A percentile compares a stretch with the other conserved stretches of the same genome.
phyloP scores from a whole-genome alignment of 2,888 invertebrate species.

The Aporophyla nigra region DNA sequence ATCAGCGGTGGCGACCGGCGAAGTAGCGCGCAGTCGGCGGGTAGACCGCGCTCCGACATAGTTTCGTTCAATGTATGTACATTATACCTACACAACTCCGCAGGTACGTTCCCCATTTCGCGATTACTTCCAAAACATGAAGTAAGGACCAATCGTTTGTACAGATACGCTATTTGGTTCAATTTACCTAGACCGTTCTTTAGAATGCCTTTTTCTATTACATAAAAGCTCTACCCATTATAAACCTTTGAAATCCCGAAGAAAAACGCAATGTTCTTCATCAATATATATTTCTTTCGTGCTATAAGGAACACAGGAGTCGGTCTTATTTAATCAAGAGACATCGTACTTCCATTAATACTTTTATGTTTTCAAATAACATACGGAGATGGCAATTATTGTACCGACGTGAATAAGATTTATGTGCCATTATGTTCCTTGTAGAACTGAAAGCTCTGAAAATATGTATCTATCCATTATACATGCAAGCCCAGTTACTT shows the following conservation, averaged over 20 bases:
- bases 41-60: constrained; percentile 34
- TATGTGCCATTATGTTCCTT: constrained; percentile 33
- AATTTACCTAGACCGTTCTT: constrained; percentile 9
- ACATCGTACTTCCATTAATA: constrained; percentile 34
- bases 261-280: constrained; percentile 1
- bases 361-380: constrained; percentile 44
- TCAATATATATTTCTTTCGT: constrained; percentile 12
- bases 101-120: constrained; percentile 40
- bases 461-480: constrained; percentile 21
- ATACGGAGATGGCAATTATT: constrained; percentile 33
- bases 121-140: constrained; percentile 50
- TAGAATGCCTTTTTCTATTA: constrained; percentile 1
- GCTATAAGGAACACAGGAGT: constrained; percentile 5
- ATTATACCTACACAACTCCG: constrained; percentile 16
- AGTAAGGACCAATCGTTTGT: constrained; percentile 33
- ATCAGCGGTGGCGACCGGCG: constrained; percentile 39
- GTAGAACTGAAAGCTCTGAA: constrained; percentile 10
- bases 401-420: constrained; percentile 37
- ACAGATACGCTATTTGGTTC: neutral
- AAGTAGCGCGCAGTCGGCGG: constrained; percentile 22
- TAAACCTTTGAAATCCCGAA: neutral
- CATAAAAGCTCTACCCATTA: neutral
- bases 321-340: constrained; percentile 47
- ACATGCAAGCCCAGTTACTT: constrained; percentile 3
- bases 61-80: constrained; percentile 42